Base-by-base conservation (phyloP, 2,888 invertebrate species). In the Automeris io region DNA sequence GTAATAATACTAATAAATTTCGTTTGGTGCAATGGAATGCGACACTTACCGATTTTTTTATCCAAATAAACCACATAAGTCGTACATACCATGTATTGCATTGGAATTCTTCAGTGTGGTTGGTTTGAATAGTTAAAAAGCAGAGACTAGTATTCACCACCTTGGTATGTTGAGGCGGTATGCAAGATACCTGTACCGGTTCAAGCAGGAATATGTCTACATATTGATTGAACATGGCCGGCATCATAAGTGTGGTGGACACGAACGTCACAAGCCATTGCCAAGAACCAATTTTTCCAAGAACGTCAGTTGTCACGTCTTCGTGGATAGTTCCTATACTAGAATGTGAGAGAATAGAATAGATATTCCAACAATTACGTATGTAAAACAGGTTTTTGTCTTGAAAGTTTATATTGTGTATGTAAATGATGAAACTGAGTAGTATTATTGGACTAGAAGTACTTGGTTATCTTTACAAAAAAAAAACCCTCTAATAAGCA, bases 261-360 rank as follows among this genome's bases (percentile, higher is more conserved):
- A 75, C 43, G 2, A 78, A 49, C 6, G 82, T 80, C 5, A 82
- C 70, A 24, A 82, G 48, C 75, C 80, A 82, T 53, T 85, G 85
- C 85, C 83, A 85, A 1, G 61, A 44, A 1, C 85, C 85, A 12
- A 83, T 81, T 26, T 61, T 61, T 5, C 83, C 85, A 16, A 82
- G 47, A 4, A 82, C 75, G 34, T 85, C 80, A 1, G 80, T 71
- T 8, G 79, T 81, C n/a, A 83, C 77, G 51, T 85, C 85, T 57
- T 85, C 85, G 43, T 79, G 62, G 18, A 82, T 61, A 2, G 81
- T 76, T 23, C 85, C 83, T 39, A 83, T 79, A 51, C 83, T 83
- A 54, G 18, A 72, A 79, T 39, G 6, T 8, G 16, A 35, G 12
- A 1, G 35, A 16, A 18, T 13, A 22, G 8, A n/a, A n/a, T n/a